A percentile compares a stretch with the other conserved stretches of the same genome.
These are phyloP conservation scores for Nudaria mundana DNA, from an alignment of 2,888 invertebrate species.

Conservation along the genomic window DNA sequence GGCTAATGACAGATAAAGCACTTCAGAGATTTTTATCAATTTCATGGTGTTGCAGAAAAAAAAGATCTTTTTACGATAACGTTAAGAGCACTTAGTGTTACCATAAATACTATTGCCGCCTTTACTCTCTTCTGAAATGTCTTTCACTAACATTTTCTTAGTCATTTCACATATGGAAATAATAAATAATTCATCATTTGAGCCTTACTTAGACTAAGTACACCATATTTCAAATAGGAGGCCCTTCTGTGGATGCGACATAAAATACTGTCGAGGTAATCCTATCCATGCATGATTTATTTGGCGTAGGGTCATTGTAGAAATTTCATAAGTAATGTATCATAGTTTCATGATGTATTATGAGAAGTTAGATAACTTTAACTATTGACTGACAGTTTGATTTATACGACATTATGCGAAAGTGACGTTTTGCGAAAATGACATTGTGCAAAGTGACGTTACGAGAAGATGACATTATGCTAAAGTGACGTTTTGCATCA, in stretches of 20 bases:
- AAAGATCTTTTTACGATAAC: slow-evolving; percentile 36
- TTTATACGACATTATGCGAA: too few species aligned
- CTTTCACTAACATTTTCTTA: slow-evolving; percentile 51
- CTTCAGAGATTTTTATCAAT: too few species aligned
- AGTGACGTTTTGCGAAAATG: too few species aligned
- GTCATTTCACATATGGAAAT: slow-evolving; percentile 59
- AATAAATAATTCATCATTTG: slow-evolving; percentile 76
- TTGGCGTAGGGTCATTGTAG: slow-evolving; percentile 69
- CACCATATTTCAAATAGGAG: slow-evolving; percentile 69
- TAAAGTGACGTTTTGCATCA: too few species aligned
- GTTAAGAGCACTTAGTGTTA: slow-evolving; percentile 24
- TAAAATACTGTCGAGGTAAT: slow-evolving; percentile 75
- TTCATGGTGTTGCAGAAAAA: too few species aligned
- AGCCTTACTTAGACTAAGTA: slow-evolving; percentile 76
- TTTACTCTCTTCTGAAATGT: slow-evolving; percentile 40
- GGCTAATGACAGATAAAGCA: too few species aligned
- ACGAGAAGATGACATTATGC: too few species aligned
- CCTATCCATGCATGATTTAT: slow-evolving; percentile 78
- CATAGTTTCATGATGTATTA: slow-evolving; percentile 54
- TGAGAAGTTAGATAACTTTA: slow-evolving; percentile 28
- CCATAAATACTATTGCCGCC: slow-evolving; percentile 38
- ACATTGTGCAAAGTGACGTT: too few species aligned
- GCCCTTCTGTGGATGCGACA: slow-evolving; percentile 72
- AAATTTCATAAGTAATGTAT: slow-evolving; percentile 68
- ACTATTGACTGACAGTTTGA: slow-evolving; percentile 7